These are phyloP conservation scores for Cyprinodon variegatus DNA, from an alignment of 2,113 vertebrate genomes.

Conservation along the genomic window DNA sequence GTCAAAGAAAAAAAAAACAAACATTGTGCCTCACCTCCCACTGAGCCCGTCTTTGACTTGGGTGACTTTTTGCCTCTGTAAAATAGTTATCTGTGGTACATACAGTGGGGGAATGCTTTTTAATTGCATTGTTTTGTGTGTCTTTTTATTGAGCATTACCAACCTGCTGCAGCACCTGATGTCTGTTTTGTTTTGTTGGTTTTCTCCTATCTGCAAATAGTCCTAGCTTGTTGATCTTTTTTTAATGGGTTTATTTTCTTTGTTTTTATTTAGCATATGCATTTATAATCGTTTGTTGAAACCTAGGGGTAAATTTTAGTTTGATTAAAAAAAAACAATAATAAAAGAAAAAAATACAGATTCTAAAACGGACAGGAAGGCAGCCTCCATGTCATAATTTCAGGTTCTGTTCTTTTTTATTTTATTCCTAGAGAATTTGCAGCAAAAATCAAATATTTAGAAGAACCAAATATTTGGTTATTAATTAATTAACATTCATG, in stretches of 20 bases:
- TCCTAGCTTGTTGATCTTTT: neutral
- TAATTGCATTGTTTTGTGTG: slow-evolving; percentile 48
- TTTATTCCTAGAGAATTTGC: too few relatives aligned
- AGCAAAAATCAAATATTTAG: neutral
- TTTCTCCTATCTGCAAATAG: slow-evolving; percentile 25
- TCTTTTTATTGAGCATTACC: slow-evolving; percentile 38
- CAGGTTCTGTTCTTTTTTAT: neutral
- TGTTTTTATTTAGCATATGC: neutral
- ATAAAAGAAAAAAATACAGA: too few relatives aligned
- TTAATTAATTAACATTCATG: neutral
- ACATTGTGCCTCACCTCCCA: slow-evolving; percentile 80
- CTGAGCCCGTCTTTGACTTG: slow-evolving; percentile 63
- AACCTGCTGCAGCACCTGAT: slow-evolving; percentile 15
- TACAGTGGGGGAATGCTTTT: slow-evolving; percentile 47
- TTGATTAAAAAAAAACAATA: too few relatives aligned
- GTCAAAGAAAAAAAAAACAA: slow-evolving; percentile 13
- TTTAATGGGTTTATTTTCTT: neutral
- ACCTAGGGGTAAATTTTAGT: too few relatives aligned
- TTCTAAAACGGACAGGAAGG: neutral
- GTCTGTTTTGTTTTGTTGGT: slow-evolving; percentile 23
- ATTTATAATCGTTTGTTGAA: neutral
- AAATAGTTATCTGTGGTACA: slow-evolving; percentile 52
- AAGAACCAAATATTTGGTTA: neutral
- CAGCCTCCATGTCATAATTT: neutral
- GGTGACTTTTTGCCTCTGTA: slow-evolving; percentile 54